Evolutionary conservation across 1,140 invertebrate genomes (phyloP), one percentile per base, ranked within the genome.

Genomic region (Leptinotarsa undecemlineata): DNA sequence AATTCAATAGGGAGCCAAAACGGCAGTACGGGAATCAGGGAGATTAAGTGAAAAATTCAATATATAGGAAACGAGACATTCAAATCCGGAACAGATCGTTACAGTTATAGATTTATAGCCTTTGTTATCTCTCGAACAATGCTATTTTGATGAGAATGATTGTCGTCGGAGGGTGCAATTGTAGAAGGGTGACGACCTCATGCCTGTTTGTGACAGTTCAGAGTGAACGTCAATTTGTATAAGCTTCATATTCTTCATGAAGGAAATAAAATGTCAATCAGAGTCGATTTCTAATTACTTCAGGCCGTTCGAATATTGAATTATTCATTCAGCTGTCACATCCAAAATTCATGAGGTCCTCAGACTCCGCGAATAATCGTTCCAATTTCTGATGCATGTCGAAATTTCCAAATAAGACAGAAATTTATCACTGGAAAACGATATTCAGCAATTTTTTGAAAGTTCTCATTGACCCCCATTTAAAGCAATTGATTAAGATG

Each of bases 31-130:
- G 48, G 63, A 63, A 21, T 63, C n/a, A 63, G 61, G 64, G 70
- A 73, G 78, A 74, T 79, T 77, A 74, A 76, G 76, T 79, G 76
- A 79, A 79, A 79, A 79, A 77, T 77, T 79, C 78, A 78, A 79
- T 79, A 79, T 74, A 72, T 72, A 77, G 76, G 76, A 78, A 76
- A 74, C 72, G 71, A 64, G 71, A 74, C 72, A 76, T 73, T 70
- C 64, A 76, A 76, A 76, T 74, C 73, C 76, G 76, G 78, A 79
- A 74, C 76, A 76, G 78, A 78, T 79, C 78, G 78, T 79, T 79
- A 77, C 74, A 77, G 76, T 78, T 79, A 79, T 77, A 68, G 78
- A 79, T 79, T 79, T 79, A 79, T 79, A 66, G 71, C 64, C 69
- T 64, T 73, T 76, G 76, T 77, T 77, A 77, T 76, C 78, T 70